Evolutionary conservation across 2,888 invertebrate species (phyloP), one percentile per base, ranked within the genome.

Genomic region (Harmothoe impar): DNA sequence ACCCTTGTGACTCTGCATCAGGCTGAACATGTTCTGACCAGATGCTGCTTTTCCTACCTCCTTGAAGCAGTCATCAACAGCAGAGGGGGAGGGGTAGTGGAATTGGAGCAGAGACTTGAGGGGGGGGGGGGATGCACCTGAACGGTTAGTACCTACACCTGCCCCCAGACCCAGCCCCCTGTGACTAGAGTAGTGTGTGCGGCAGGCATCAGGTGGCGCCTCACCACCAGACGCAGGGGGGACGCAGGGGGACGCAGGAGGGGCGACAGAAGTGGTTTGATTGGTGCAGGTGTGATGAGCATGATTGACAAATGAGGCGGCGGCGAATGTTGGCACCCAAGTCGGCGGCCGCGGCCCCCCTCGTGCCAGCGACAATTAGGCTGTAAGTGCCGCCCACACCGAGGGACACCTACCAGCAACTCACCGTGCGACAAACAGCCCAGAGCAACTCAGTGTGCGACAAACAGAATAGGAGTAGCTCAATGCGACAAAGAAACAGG

Each of bases 251-350:
- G 72, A 1, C 7, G 3, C 77, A 35, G 31, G 81, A 3, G 43
- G 10, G 5, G 5, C 3, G 15, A 81, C 56, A 12, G 23, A 29
- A n/a, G 56, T 31, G 12, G 31, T 31, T 54, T 54, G 86, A 86
- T 86, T 86, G 86, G 33, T 23, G 29, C 86, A 56, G 52, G 86
- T 86, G 86, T 86, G 52, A 86, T 20, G 33, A 29, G 86, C 86
- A 17, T 54, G 86, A 86, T 86, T 86, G 86, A 86, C 86, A 86
- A 52, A 86, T 86, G 86, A 54, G 54, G n/a, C 54, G 29, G 56
- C 31, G 33, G 52, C 31, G 20, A 54, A 20, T 25, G 25, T 52
- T 86, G 54, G 54, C 86, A 86, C 52, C 54, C 17, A 52, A 31
- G 54, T n/a, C 15, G 51, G 51, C 23, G 35, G 84, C 1, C 5